A percentile compares a stretch with the other conserved stretches of the same genome.
Conservation (phyloP, 2,888 invertebrate genomes). For the Cheilosia impressa region DNA sequence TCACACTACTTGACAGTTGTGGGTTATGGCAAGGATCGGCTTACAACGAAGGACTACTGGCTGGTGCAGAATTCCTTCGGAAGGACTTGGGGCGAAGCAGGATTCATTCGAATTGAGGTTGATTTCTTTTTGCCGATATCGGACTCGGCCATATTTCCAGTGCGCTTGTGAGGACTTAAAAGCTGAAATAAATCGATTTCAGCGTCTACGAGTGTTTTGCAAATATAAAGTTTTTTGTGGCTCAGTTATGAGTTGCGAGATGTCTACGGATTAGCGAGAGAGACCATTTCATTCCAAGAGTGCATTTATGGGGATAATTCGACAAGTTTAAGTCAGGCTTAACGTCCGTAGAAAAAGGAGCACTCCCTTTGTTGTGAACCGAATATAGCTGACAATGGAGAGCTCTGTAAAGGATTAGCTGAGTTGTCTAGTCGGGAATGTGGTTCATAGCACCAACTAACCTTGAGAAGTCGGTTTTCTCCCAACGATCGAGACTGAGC, state of each 20-base stretch:
- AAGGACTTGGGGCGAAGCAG: conserved; percentile 80
- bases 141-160: conserved; percentile 79
- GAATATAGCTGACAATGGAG: too few species aligned
- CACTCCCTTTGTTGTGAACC: too few species aligned
- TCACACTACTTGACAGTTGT: conserved; percentile 80
- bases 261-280: too few species aligned
- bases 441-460: too few species aligned
- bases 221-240: not conserved
- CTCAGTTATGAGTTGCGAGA: not conserved
- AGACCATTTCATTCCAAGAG: too few species aligned
- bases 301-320: too few species aligned
- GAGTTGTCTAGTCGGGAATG: too few species aligned
- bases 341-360: too few species aligned
- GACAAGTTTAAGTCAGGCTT: too few species aligned
- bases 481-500: too few species aligned
- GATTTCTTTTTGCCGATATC: conserved; percentile 75
- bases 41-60: conserved; percentile 78
- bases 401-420: too few species aligned
- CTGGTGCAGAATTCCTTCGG: conserved; percentile 81
- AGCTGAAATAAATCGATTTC: not conserved
- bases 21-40: conserved; percentile 79
- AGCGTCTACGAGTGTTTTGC: not conserved
- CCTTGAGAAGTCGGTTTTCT: too few species aligned
- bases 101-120: conserved; percentile 79
- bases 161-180: not conserved